A percentile compares a stretch with the other conserved stretches of the same genome.
phyloP scores from a whole-genome alignment of 1,140 invertebrate genomes.

The Aphaenogaster floridana region DNA sequence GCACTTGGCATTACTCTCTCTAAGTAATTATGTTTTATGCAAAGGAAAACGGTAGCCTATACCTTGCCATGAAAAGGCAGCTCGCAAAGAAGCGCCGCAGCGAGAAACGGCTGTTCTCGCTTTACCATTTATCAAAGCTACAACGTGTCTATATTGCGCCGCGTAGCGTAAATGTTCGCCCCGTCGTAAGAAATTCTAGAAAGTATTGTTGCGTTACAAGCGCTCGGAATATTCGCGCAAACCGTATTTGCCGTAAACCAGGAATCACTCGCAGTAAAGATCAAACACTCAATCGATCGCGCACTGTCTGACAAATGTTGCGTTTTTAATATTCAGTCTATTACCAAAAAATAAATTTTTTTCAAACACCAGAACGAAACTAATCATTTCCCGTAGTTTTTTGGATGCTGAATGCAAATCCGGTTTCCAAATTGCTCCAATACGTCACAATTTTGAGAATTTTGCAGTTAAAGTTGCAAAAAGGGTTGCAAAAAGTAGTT shows the following conservation, averaged over 20 bases:
- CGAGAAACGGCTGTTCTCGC: conserved; percentile 44
- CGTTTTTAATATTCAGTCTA: neutral
- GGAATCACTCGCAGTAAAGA: neutral
- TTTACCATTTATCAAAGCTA: conserved; percentile 58
- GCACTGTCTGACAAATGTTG: no score
- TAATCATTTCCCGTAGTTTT: no score
- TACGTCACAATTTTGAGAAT: no score
- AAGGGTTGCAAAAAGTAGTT: no score
- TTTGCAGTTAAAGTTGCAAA: no score
- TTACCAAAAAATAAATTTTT: no score
- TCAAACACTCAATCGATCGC: neutral
- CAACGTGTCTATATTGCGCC: conserved; percentile 31
- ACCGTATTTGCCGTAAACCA: neutral
- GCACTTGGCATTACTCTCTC: conserved; percentile 39
- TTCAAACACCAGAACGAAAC: no score
- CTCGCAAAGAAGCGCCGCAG: conserved; percentile 42
- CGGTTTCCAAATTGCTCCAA: no score
- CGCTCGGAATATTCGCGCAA: neutral
- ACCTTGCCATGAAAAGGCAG: conserved; percentile 40
- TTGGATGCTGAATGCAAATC: no score
- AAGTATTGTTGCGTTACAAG: conserved; percentile 19
- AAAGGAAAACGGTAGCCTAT: conserved; percentile 59
- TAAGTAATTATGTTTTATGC: conserved; percentile 61
- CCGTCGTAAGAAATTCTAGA: conserved; percentile 30
- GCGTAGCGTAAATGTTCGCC: conserved; percentile 8